A percentile compares a stretch with the other conserved stretches of the same genome.
Evolutionary conservation across 2,888 invertebrate species (phyloP).

Genomic region (Atherix ibis): DNA sequence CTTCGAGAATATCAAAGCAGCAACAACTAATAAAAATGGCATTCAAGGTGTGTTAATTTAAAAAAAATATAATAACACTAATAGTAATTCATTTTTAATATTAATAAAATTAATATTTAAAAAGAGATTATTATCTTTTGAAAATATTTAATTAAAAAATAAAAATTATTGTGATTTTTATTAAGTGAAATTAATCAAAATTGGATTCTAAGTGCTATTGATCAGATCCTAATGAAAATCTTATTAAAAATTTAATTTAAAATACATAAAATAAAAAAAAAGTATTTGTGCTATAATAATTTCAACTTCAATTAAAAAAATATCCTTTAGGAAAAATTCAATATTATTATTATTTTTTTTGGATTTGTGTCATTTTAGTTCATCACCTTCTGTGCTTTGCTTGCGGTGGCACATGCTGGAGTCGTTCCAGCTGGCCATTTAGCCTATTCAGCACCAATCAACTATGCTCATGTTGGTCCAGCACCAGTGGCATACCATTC

Average conservation of each 20-base stretch:
- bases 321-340: neutral
- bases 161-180: too few relatives aligned
- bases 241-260: too few relatives aligned
- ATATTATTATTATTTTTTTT: neutral
- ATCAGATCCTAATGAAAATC: too few relatives aligned
- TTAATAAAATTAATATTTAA: too few relatives aligned
- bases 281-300: too few relatives aligned
- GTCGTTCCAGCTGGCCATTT: slow-evolving; percentile 10
- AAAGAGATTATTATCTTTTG: too few relatives aligned
- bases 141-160: too few relatives aligned
- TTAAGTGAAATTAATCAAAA: too few relatives aligned
- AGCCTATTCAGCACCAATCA: slow-evolving; percentile 8
- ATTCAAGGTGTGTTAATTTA: slow-evolving; percentile 14
- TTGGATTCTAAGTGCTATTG: too few relatives aligned
- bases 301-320: too few relatives aligned
- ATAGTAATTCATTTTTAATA: too few relatives aligned
- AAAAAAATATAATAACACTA: neutral
- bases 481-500: slow-evolving; percentile 10
- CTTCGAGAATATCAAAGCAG: slow-evolving; percentile 6
- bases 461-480: slow-evolving; percentile 5
- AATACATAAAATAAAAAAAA: too few relatives aligned
- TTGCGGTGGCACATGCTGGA: slow-evolving; percentile 16
- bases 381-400: slow-evolving; percentile 15
- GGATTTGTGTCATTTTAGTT: slow-evolving; percentile 14
- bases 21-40: slow-evolving; percentile 12